Base-by-base conservation (phyloP, 2,797 vertebrate genomes). In the Acanthis flammea region DNA sequence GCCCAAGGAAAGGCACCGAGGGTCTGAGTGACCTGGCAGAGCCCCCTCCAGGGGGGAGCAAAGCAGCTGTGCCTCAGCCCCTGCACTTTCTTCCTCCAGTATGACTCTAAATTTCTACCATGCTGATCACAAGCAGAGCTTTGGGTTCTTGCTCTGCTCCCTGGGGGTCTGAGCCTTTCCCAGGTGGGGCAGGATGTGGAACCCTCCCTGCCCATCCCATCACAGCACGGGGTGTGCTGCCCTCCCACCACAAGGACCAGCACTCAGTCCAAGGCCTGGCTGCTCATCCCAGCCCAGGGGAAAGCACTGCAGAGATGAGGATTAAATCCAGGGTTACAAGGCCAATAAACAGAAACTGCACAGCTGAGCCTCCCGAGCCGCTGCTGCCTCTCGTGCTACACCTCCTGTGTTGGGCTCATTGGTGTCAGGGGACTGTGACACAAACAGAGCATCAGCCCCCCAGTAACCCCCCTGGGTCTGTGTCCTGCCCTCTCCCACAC, bases 341-440 rank as follows among this genome's bases (percentile, higher is more conserved):
- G 35, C n/a, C 6, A 79, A 19, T 63, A 28, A 54, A 42, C 6
- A 10, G 1, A 57, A 39, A 73, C 14, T 10, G 1, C 5, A 6
- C 24, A 14, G 50, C 68, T 42, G 73, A 54, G 23, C 48, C n/a
- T 62, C 13, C 4, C 11, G 35, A 76, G 47, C 9, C 63, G 6
- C 60, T 3, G 14, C 72, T 55, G 68, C 24, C n/a, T 42, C 42
- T 42, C 7, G 42, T 3, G 9, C 41, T 15, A 0, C 45, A 5
- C 12, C 11, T 6, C 18, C 37, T 4, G 5, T 21, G 0, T 2
- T n/a, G 54, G 50, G 58, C 18, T 2, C 13, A 0, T 14, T 0
- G 0, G 33, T 23, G 41, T 11, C 28, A 30, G 33, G 73, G 65
- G 10, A 9, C 47, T 4, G 3, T 7, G 14, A 61, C 58, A 41